Evolutionary conservation across 2,888 invertebrate species (phyloP), one percentile per base, ranked within the genome.

Genomic region (Torymus texanus): DNA sequence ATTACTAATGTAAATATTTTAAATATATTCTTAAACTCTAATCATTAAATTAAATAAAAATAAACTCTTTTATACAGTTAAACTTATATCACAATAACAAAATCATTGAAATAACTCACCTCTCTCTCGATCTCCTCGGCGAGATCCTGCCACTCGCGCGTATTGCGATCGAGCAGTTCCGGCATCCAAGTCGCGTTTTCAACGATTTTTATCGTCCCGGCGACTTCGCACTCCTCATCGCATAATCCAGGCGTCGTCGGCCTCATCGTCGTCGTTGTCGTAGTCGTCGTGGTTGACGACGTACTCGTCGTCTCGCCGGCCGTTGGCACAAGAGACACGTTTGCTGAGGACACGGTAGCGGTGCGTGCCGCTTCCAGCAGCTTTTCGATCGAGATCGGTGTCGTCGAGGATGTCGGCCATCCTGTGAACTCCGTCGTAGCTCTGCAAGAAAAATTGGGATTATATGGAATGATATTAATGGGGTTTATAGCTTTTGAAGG

Each of bases 391-490:
- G 96, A 96, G 84, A 96, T 94, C 0, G 96, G 96, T 0, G 96
- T 96, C 0, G 97, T 96, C 0, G 97, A 95, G 8, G 96, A 94
- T 0, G 96, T 95, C 13, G 97, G 96, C 97, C 97, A 97, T 16
- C 97, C 97, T 14, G 96, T 97, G 85, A 97, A 97, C 89, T 96
- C 96, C 18, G 97, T 97, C 11, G 96, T 95, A 24, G 94, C 95
- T 90, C 95, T 95, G 41, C 41, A 8, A 41, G 86, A 59, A 56
- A 55, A 21, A 29, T 62, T 59, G 18, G 3, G 3, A 18, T 55
- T 24, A 8, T n/a, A 10, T 56, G 8, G 8, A 1, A 8, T 41
- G 41, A 41, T 2, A 41, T 41, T 41, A 41, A 8, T 1, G 41
- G 41, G 5, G 8, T 41, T 41, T 41, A 8, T 41, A 8, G 4